phyloP scores from a whole-genome alignment of 1,140 invertebrate genomes.

The Polypedilum vanderplanki region DNA sequence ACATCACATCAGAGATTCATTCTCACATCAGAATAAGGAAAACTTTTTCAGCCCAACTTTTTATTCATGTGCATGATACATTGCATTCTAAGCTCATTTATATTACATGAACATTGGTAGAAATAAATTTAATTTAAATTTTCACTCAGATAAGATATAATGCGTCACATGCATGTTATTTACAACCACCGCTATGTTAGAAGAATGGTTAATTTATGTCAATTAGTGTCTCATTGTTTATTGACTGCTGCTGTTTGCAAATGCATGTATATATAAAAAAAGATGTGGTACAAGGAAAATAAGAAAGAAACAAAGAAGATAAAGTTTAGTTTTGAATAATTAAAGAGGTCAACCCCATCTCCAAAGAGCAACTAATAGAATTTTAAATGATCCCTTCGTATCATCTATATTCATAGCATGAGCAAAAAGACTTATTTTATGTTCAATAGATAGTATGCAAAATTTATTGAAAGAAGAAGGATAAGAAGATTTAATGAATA shows the following conservation, averaged over 20 bases:
- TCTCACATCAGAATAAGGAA: background rate
- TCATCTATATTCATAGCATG: background rate
- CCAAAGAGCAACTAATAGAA: background rate
- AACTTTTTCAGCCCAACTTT: background rate
- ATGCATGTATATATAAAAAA: too few relatives aligned
- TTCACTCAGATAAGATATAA: background rate
- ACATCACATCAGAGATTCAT: too few relatives aligned
- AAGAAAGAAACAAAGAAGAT: background rate
- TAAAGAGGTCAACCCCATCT: background rate
- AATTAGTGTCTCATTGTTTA: slow-evolving; percentile 21
- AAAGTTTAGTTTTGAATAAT: background rate
- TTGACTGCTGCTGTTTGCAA: background rate
- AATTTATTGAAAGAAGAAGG: background rate
- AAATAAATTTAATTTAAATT: slow-evolving; percentile 19
- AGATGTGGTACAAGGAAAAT: too few relatives aligned
- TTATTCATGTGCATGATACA: background rate
- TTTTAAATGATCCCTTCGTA: slow-evolving; percentile 12
- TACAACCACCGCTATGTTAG: background rate
- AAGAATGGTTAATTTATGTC: slow-evolving; percentile 21
- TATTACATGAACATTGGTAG: background rate
- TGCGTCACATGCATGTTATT: background rate
- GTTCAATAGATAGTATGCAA: background rate
- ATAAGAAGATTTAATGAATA: background rate
- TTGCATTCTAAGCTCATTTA: background rate
- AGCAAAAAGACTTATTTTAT: too few relatives aligned